Base-by-base conservation (phyloP, 1,140 invertebrate species). In the Zaprionus ornatus region DNA sequence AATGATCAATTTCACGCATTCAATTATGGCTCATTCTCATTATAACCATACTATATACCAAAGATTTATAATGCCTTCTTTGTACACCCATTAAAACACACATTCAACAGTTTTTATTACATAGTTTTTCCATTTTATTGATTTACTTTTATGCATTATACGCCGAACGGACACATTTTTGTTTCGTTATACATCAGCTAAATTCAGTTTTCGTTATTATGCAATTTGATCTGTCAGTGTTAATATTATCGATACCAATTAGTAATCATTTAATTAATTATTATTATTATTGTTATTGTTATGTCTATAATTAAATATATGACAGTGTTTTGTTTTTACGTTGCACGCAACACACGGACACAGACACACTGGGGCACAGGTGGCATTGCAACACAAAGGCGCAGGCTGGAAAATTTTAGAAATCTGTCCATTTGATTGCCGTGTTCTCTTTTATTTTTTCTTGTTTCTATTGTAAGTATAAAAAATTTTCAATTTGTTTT, bases 351-450 rank as follows among this genome's bases (percentile, higher is more conserved):
- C 40, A 42, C n/a, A 64, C 64, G 65, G 62, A 69, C 82, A 85
- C 79, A 66, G 52, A 69, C 62, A 69, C 62, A 40, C 23, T 3
- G 9, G 29, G 77, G 52, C n/a, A 15, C 25, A 45, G 19, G 21
- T 35, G 21, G 19, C 21, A n/a, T 64, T 64, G 42, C 19, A 37
- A 29, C 52, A 25, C 45, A 74, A 56, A 81, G 78, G 82, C 68
- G 68, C 66, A 82, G 64, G 80, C 76, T 87, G 84, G 86, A 88
- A 77, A 77, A 87, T 87, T 87, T 87, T 87, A 69, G 60, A 87
- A 87, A 87, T 87, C 73, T 83, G 61, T 87, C 85, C 79, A 84
- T 90, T 90, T 87, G 85, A 87, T 87, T 87, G 82, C 82, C 82
- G 74, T 74, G 17, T 79, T 70, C 56, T 63, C 9, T 0, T 32